Percentiles rank a stretch among this genome's conserved stretches.
phyloP scores from a whole-genome alignment of 2,888 invertebrate genomes.

The Diaperis boleti region DNA sequence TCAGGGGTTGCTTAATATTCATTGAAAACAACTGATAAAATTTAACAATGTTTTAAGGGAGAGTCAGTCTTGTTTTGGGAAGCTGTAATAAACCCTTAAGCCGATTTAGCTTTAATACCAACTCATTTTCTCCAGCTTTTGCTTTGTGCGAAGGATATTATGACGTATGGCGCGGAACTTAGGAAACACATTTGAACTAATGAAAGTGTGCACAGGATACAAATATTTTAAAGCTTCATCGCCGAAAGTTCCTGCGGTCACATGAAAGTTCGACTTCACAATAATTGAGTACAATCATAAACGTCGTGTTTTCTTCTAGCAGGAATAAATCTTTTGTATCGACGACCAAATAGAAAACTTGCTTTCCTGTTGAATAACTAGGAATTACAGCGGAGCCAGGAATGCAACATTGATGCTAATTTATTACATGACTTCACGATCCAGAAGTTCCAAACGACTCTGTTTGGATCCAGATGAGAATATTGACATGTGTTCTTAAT shows the following conservation, averaged over 20 bases:
- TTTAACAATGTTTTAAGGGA: conserved; percentile 13
- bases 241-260: too few species aligned
- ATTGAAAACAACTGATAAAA: conserved; percentile 23
- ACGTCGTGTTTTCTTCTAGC: too few species aligned
- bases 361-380: too few species aligned
- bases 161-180: conserved; percentile 68
- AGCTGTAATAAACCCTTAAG: conserved; percentile 21
- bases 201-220: conserved; percentile 39
- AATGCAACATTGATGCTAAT: conserved; percentile 41
- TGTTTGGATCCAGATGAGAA: conserved; percentile 12
- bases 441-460: conserved; percentile 1
- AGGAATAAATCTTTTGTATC: background rate
- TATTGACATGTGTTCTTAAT: conserved; percentile 10
- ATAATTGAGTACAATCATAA: too few species aligned
- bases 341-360: too few species aligned
- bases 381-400: conserved; percentile 40
- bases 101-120: conserved; percentile 19
- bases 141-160: conserved; percentile 61
- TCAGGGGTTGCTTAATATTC: conserved; percentile 17
- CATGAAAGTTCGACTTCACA: too few species aligned
- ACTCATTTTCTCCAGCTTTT: conserved; percentile 25
- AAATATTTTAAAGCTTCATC: background rate
- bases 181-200: conserved; percentile 46
- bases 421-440: conserved; percentile 3
- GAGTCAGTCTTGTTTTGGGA: conserved; percentile 19